Conservation (phyloP, 2,113 vertebrate genomes). For the Stomatorhinus ivindoensis region DNA sequence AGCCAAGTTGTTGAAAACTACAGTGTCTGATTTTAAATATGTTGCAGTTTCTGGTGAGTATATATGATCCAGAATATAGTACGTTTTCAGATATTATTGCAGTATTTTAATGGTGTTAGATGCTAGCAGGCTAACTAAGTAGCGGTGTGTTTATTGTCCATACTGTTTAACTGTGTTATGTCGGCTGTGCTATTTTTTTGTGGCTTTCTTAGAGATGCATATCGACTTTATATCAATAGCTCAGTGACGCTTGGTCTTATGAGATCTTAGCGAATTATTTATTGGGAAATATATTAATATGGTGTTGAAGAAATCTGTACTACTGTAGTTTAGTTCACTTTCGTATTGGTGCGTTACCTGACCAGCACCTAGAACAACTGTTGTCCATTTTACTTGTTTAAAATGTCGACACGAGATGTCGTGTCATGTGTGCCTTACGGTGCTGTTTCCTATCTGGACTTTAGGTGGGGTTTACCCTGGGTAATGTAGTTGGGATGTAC, state of each 20-base stretch:
- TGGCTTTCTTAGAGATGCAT: neutral
- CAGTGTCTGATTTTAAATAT: slow-evolving; percentile 33
- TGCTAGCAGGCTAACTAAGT: neutral
- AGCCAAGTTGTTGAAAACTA: neutral
- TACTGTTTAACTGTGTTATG: neutral
- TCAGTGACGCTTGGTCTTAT: neutral
- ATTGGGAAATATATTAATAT: neutral
- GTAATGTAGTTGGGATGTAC: slow-evolving; percentile 94
- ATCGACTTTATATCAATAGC: neutral
- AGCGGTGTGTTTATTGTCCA: neutral
- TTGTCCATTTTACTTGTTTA: neutral
- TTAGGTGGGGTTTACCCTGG: slow-evolving; percentile 88
- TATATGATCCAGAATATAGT: neutral
- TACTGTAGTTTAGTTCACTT: neutral
- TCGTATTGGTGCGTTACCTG: neutral
- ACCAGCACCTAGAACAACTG: neutral
- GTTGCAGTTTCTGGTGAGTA: slow-evolving; percentile 65
- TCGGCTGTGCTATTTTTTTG: neutral
- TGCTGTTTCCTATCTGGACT: slow-evolving; percentile 32
- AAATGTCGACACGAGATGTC: neutral
- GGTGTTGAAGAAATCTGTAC: neutral
- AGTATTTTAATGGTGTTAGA: neutral
- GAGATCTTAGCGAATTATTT: neutral
- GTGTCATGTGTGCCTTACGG: neutral
- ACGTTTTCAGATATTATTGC: neutral